Percentiles rank a stretch among this genome's conserved stretches.
phyloP scores from a whole-genome alignment of 1,140 invertebrate genomes.

The Plectrocnemia conspersa region DNA sequence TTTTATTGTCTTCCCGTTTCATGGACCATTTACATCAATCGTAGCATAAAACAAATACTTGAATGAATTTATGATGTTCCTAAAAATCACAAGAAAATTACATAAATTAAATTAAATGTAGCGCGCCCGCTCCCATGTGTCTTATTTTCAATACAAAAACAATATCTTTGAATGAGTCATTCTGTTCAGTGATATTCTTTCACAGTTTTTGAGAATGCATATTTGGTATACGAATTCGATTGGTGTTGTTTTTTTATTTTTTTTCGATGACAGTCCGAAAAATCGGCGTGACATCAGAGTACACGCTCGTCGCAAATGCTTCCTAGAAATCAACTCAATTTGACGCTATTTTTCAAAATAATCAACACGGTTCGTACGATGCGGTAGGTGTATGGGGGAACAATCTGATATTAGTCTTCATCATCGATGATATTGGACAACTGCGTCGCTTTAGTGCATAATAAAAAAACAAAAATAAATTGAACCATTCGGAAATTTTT shows the following conservation, averaged over 20 bases:
- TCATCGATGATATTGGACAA: conserved; percentile 7
- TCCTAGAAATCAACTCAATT: conserved; percentile 34
- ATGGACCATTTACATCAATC: conserved; percentile 29
- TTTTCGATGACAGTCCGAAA: no score
- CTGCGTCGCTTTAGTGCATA: conserved; percentile 14
- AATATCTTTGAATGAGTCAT: no score
- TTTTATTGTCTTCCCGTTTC: conserved; percentile 9
- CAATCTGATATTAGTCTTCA: conserved; percentile 22
- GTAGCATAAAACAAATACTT: conserved; percentile 32
- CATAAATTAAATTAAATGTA: no score
- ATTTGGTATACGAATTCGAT: no score
- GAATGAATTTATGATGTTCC: no score
- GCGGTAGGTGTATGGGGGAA: conserved; percentile 28
- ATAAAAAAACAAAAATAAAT: neutral
- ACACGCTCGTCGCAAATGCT: conserved; percentile 24
- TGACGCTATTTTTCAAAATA: conserved; percentile 35
- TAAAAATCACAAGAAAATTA: no score
- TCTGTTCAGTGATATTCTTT: no score
- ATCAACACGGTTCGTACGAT: conserved; percentile 29
- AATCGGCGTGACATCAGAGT: conserved; percentile 21
- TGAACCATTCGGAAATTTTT: neutral
- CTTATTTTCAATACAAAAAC: no score
- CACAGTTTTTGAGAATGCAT: no score
- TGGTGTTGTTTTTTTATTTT: no score
- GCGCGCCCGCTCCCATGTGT: no score